Evolutionary conservation across 2,797 vertebrate genomes (phyloP).

Genomic region (Smutsia gigantea): DNA sequence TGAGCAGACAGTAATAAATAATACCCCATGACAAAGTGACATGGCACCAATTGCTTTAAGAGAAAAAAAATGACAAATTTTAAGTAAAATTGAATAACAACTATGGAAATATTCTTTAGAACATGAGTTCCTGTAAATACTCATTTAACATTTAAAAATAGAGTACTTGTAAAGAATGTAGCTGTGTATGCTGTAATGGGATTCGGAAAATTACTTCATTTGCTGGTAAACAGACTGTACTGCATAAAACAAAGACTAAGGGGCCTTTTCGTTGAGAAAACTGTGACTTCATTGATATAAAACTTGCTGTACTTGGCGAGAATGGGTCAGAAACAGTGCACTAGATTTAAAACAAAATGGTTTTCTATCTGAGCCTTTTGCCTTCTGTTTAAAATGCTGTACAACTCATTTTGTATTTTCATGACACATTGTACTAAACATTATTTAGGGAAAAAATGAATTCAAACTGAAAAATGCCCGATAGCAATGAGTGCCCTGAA

Average conservation of each 20-base stretch:
- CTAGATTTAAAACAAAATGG: constrained; percentile 63
- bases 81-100: constrained; percentile 26
- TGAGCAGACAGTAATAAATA: neutral
- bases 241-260: constrained; percentile 11
- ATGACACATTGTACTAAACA: constrained; percentile 43
- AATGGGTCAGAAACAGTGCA: constrained; percentile 19
- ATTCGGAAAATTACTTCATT: constrained; percentile 52
- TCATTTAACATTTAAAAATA: constrained; percentile 45
- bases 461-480: constrained; percentile 12
- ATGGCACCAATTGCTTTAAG: neutral
- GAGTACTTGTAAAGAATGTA: neutral
- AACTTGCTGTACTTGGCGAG: constrained; percentile 42
- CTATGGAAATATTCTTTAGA: constrained; percentile 23
- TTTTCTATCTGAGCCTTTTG: constrained; percentile 50
- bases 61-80: neutral
- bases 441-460: constrained; percentile 60
- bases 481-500: neutral
- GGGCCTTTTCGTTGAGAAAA: constrained; percentile 21
- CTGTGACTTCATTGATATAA: constrained; percentile 54
- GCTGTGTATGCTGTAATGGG: neutral
- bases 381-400: constrained; percentile 56
- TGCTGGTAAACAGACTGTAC: constrained; percentile 45
- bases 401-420: constrained; percentile 20
- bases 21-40: neutral
- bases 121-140: neutral